These are phyloP conservation scores for Pycnonotus jocosus DNA, from an alignment of 2,113 vertebrate genomes.

Conservation along the genomic window DNA sequence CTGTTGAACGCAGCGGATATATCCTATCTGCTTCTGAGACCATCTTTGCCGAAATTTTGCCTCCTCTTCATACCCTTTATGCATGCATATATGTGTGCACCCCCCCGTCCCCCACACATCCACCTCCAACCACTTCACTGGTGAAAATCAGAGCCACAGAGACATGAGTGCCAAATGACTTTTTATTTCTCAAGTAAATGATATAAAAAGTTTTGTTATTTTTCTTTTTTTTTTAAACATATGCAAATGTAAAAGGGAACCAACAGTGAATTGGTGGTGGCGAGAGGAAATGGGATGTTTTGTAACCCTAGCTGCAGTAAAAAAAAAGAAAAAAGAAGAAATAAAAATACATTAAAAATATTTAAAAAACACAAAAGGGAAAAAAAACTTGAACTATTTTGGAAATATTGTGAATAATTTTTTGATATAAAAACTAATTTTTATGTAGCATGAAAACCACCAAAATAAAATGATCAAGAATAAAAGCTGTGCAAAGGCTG, in stretches of 20 bases:
- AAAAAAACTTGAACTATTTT: slow-evolving; percentile 63
- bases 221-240: slow-evolving; percentile 15
- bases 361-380: slow-evolving; percentile 17
- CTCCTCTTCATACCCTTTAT: background rate
- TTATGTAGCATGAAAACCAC: slow-evolving; percentile 65
- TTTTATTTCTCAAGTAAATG: slow-evolving; percentile 41
- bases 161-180: slow-evolving; percentile 52
- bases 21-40: background rate
- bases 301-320: slow-evolving; percentile 59
- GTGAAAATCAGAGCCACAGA: slow-evolving; percentile 34
- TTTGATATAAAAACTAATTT: slow-evolving; percentile 64
- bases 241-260: slow-evolving; percentile 53
- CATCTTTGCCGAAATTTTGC: slow-evolving; percentile 38
- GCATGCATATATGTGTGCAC: background rate
- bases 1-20: slow-evolving; percentile 6
- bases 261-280: slow-evolving; percentile 18
- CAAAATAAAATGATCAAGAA: slow-evolving; percentile 70
- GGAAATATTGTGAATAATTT: slow-evolving; percentile 67
- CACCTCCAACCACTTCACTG: slow-evolving; percentile 27
- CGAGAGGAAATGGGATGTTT: slow-evolving; percentile 43
- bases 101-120: background rate
- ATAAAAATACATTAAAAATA: slow-evolving; percentile 50
- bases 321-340: slow-evolving; percentile 6
- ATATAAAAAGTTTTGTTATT: background rate
- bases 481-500: slow-evolving; percentile 57